Evolutionary conservation across 2,113 vertebrate species (phyloP).

Genomic region (Salvelinus namaycush): DNA sequence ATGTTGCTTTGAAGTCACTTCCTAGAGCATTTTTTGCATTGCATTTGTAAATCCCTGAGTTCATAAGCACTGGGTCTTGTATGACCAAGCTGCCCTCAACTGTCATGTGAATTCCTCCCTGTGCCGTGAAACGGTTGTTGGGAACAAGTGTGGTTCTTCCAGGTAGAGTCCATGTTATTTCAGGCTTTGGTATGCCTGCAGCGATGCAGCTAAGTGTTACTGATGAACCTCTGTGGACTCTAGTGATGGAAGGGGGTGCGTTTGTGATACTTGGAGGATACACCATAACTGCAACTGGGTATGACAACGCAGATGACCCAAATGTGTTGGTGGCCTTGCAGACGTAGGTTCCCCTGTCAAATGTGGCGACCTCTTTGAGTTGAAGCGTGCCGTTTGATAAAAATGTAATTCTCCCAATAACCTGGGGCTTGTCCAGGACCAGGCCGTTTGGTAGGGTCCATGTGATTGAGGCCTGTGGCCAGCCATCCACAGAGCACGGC

Average conservation of each 20-base stretch:
- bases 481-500: slow-evolving; percentile 73
- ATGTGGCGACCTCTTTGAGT: slow-evolving; percentile 65
- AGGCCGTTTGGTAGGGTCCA: slow-evolving; percentile 78
- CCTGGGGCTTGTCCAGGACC: slow-evolving; percentile 71
- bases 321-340: slow-evolving; percentile 77
- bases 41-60: slow-evolving; percentile 82
- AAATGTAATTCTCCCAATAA: slow-evolving; percentile 60
- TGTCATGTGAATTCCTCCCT: slow-evolving; percentile 74
- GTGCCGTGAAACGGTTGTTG: slow-evolving; percentile 64
- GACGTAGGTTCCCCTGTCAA: slow-evolving; percentile 75
- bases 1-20: slow-evolving; percentile 80
- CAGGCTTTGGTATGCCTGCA: slow-evolving; percentile 73
- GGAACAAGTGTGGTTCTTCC: slow-evolving; percentile 76
- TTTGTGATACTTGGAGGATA: slow-evolving; percentile 74
- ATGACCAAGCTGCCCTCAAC: slow-evolving; percentile 75
- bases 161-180: slow-evolving; percentile 80
- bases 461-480: slow-evolving; percentile 69
- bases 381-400: slow-evolving; percentile 74
- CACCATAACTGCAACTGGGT: slow-evolving; percentile 74
- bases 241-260: slow-evolving; percentile 64
- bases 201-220: slow-evolving; percentile 70
- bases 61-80: slow-evolving; percentile 70
- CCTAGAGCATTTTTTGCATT: slow-evolving; percentile 77
- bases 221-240: slow-evolving; percentile 62
- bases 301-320: slow-evolving; percentile 69